Conservation (phyloP, 1,140 invertebrate genomes). For the Diuraphis noxia region DNA sequence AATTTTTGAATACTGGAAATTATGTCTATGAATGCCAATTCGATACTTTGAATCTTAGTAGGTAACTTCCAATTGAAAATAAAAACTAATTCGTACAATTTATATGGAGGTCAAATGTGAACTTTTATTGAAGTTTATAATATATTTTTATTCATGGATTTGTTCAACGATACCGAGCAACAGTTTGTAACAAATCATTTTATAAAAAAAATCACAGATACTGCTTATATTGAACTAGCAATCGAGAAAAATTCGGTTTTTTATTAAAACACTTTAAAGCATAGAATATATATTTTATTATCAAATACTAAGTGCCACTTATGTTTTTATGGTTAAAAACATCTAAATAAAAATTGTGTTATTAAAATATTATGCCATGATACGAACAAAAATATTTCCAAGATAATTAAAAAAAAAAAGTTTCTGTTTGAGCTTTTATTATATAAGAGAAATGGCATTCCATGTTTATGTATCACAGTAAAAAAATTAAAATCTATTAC, state of each 20-base stretch:
- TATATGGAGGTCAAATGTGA: not conserved
- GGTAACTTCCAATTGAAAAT: not conserved
- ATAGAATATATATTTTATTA: not conserved
- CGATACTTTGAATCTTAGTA: not conserved
- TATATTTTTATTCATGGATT: not conserved
- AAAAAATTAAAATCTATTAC: not conserved
- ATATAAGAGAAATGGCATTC: not conserved
- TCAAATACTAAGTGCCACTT: not conserved
- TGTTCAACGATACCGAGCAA: not conserved
- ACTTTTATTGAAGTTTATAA: not conserved
- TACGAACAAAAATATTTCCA: not conserved
- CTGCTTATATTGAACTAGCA: not conserved
- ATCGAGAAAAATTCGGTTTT: not conserved
- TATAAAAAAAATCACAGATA: not conserved
- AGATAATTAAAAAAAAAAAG: not conserved
- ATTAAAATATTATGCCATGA: not conserved
- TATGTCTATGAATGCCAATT: not conserved
- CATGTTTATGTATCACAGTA: not conserved
- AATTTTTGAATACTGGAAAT: not conserved
- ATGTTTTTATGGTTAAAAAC: not conserved
- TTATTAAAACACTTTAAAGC: not conserved
- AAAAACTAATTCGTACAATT: not conserved
- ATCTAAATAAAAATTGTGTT: not conserved
- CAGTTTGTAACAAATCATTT: not conserved
- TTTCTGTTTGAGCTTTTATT: not conserved